These are phyloP conservation scores for Drosophila putrida DNA, from an alignment of 2,888 invertebrate species.

Conservation along the genomic window DNA sequence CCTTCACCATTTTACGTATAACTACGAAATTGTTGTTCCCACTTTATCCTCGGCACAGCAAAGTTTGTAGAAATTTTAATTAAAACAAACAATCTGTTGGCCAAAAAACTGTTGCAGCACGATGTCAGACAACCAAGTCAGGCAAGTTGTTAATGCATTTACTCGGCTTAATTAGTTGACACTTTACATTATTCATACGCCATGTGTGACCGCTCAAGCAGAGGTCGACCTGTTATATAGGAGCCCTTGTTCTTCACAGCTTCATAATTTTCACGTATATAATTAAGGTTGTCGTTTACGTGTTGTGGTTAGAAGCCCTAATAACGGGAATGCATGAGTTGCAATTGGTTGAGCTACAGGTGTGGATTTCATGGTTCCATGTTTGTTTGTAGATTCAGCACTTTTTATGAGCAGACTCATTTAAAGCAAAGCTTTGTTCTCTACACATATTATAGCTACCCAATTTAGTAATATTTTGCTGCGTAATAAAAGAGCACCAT, in stretches of 20 bases:
- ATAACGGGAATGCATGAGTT: background rate
- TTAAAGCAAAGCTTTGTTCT: too few species aligned
- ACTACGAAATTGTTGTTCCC: background rate
- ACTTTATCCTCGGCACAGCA: background rate
- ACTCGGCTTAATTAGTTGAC: conserved; percentile 67
- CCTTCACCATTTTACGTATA: background rate
- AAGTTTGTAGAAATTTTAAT: conserved; percentile 46
- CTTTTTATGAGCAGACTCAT: background rate
- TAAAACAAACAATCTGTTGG: conserved; percentile 58
- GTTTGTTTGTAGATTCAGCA: background rate
- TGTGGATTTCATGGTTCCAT: background rate
- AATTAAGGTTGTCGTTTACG: conserved; percentile 57
- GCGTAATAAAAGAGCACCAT: too few species aligned
- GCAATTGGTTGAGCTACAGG: conserved; percentile 24
- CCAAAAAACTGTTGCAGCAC: conserved; percentile 31
- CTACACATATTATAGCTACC: background rate
- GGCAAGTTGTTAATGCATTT: conserved; percentile 58
- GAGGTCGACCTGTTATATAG: background rate
- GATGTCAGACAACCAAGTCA: conserved; percentile 3
- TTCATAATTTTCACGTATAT: conserved; percentile 58
- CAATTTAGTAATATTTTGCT: too few species aligned
- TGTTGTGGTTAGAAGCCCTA: conserved; percentile 33
- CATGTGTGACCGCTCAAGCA: conserved; percentile 57
- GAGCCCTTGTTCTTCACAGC: conserved; percentile 1
- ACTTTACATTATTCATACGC: conserved; percentile 67